Evolutionary conservation across 23 tunicate genomes (phyloP).

Genomic region (Ascidia mentula): DNA sequence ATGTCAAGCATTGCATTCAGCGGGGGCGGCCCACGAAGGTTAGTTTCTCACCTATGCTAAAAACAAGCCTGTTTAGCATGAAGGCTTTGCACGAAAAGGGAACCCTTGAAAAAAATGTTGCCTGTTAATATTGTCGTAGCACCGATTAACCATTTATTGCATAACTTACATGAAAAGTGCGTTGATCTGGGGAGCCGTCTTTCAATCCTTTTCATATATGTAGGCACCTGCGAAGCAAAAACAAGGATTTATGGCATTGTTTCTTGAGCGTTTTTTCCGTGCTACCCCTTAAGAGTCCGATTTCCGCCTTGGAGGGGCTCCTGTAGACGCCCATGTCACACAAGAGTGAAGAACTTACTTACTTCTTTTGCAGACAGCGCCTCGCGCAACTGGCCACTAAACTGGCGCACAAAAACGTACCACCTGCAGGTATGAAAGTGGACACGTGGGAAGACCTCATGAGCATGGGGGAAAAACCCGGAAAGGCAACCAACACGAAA

Average conservation of each 20-base stretch:
- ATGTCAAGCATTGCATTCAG: slow-evolving; percentile 25
- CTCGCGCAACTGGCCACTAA: slow-evolving; percentile 41
- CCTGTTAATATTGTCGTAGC: too few species aligned
- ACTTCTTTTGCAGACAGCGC: slow-evolving; percentile 33
- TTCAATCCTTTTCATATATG: too few species aligned
- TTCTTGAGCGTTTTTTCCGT: too few species aligned
- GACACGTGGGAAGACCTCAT: slow-evolving; percentile 84
- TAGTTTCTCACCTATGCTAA: neutral
- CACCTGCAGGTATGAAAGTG: slow-evolving; percentile 27
- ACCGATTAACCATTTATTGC: too few species aligned
- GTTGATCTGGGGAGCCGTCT: too few species aligned
- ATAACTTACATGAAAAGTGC: too few species aligned
- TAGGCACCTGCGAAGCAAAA: too few species aligned
- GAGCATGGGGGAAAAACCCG: slow-evolving; percentile 36
- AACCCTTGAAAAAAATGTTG: neutral
- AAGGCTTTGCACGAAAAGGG: neutral
- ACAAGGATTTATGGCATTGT: too few species aligned
- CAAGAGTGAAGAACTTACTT: too few species aligned
- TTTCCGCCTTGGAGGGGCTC: too few species aligned
- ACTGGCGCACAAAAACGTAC: slow-evolving; percentile 4
- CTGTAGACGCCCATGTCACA: too few species aligned
- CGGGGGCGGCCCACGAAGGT: neutral
- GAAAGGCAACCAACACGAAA: neutral
- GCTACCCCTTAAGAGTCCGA: too few species aligned
- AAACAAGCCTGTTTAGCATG: neutral